phyloP scores from a whole-genome alignment of 2,888 invertebrate genomes.

The Timandra comae region DNA sequence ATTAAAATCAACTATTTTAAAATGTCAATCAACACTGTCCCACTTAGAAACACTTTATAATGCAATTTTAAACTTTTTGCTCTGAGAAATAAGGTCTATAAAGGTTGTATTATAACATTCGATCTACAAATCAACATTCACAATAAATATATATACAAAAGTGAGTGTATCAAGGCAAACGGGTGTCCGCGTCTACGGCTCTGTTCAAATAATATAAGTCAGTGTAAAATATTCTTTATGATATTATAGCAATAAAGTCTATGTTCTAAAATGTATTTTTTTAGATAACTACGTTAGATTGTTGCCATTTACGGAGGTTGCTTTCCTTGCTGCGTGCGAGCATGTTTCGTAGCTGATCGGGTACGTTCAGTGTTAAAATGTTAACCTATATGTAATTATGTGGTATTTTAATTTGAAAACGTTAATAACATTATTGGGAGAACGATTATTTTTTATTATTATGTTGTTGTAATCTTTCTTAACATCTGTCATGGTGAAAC shows the following conservation, averaged over 20 bases:
- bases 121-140: conserved; percentile 45
- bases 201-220: conserved; percentile 38
- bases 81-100: conserved; percentile 24
- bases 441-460: no score
- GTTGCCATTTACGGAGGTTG: conserved; percentile 37
- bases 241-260: conserved; percentile 23
- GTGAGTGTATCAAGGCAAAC: conserved; percentile 61
- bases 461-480: no score
- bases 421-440: no score
- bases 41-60: conserved; percentile 19
- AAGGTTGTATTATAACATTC: conserved; percentile 23
- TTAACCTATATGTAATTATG: no score
- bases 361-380: no score
- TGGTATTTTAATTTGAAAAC: no score
- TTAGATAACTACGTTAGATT: conserved; percentile 28
- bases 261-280: conserved; percentile 17
- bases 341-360: conserved; percentile 36
- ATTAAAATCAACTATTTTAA: conserved; percentile 31
- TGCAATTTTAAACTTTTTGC: conserved; percentile 28
- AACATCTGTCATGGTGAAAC: no score
- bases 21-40: conserved; percentile 39
- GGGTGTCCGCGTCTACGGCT: conserved; percentile 36
- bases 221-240: conserved; percentile 36
- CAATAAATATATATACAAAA: conserved; percentile 46
- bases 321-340: conserved; percentile 43